phyloP scores from a whole-genome alignment of 2,113 vertebrate species.

The Turdus rufiventris region DNA sequence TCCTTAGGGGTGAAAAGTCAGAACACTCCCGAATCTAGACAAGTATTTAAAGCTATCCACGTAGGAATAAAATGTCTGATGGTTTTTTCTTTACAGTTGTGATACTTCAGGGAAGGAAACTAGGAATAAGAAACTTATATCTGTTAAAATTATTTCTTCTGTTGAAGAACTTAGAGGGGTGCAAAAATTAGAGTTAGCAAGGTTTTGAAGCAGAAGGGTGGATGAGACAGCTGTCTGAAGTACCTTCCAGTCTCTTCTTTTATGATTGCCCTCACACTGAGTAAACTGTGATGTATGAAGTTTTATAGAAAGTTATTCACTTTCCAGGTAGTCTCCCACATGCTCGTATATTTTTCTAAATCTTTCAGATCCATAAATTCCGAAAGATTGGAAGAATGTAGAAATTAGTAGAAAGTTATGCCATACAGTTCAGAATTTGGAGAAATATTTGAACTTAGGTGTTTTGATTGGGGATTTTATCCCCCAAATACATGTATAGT shows the following conservation, averaged over 20 bases:
- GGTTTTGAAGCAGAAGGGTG: background rate
- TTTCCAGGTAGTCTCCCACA: background rate
- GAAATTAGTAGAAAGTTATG: background rate
- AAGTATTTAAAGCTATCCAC: background rate
- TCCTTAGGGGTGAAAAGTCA: background rate
- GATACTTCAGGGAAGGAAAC: background rate
- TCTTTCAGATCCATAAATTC: background rate
- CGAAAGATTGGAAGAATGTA: background rate
- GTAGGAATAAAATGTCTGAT: background rate
- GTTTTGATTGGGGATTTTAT: accelerated
- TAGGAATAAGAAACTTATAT: background rate
- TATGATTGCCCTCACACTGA: background rate
- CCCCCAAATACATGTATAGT: background rate
- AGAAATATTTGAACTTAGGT: background rate
- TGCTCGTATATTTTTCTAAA: background rate
- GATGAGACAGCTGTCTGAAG: background rate
- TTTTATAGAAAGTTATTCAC: background rate
- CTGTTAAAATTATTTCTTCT: background rate
- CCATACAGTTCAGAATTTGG: background rate
- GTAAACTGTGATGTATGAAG: background rate
- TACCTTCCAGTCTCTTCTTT: background rate
- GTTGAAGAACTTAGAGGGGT: background rate
- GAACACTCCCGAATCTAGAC: background rate
- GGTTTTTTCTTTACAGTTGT: background rate
- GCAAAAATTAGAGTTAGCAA: background rate